These are phyloP conservation scores for Phataginus tricuspis DNA, from an alignment of 2,797 vertebrate genomes.

Conservation along the genomic window DNA sequence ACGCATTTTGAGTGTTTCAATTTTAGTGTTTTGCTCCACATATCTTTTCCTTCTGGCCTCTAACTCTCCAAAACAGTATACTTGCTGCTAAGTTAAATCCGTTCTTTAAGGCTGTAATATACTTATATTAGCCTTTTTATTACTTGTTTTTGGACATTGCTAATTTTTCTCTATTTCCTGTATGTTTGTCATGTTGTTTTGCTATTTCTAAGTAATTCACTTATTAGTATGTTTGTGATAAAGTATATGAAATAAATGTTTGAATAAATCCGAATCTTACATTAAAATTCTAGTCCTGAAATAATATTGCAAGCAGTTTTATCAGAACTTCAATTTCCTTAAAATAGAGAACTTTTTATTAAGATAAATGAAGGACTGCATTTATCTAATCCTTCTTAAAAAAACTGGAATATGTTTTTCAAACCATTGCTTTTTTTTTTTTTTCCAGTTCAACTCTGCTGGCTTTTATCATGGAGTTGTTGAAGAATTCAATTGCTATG, in stretches of 20 bases:
- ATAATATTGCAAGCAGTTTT: constrained; percentile 44
- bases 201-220: constrained; percentile 23
- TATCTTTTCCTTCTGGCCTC: not conserved
- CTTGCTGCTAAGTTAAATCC: not conserved
- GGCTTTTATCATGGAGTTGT: constrained; percentile 97
- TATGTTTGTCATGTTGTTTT: constrained; percentile 23
- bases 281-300: constrained; percentile 28
- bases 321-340: constrained; percentile 21
- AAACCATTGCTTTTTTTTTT: constrained; percentile 25
- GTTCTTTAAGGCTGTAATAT: not conserved
- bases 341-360: constrained; percentile 32
- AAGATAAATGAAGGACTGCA: not conserved
- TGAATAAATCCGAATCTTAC: not conserved
- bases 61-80: not conserved
- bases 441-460: constrained; percentile 94
- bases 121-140: not conserved
- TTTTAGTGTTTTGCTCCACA: not conserved
- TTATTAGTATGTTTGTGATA: constrained; percentile 3
- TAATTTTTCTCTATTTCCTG: constrained; percentile 12
- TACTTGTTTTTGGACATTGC: constrained; percentile 33
- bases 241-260: constrained; percentile 33
- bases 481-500: constrained; percentile 99
- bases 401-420: not conserved
- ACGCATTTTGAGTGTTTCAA: not conserved
- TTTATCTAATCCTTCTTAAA: not conserved